Evolutionary conservation across 1,140 invertebrate species (phyloP).

Genomic region (Calosoma granatense): DNA sequence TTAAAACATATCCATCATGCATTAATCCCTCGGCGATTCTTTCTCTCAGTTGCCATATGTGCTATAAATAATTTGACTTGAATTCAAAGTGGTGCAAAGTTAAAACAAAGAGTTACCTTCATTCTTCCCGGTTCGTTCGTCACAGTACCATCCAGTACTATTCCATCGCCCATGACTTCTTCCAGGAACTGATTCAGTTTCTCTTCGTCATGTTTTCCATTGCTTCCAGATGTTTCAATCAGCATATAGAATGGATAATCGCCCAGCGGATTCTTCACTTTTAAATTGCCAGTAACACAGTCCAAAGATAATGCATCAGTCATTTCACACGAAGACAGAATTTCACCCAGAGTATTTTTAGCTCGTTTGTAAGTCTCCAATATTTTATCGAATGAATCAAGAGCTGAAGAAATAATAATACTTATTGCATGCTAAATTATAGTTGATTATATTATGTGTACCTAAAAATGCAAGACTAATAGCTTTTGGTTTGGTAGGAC

Average conservation of each 20-base stretch:
- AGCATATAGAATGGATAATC: conserved; percentile 81
- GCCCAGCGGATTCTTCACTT: conserved; percentile 50
- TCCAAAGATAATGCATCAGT: conserved; percentile 65
- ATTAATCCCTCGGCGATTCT: conserved; percentile 71
- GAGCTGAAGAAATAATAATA: conserved; percentile 41
- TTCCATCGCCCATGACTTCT: conserved; percentile 53
- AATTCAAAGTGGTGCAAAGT: no score
- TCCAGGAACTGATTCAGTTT: conserved; percentile 75
- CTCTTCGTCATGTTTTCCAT: conserved; percentile 71
- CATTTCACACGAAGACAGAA: conserved; percentile 89
- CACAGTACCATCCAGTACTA: conserved; percentile 74
- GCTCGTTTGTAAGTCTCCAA: conserved; percentile 63
- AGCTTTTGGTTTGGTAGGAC: conserved; percentile 68
- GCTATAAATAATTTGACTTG: conserved; percentile 43
- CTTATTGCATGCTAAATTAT: not conserved
- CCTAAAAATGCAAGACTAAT: conserved; percentile 82
- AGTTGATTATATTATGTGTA: conserved; percentile 30
- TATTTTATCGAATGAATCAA: conserved; percentile 65
- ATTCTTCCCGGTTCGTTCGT: conserved; percentile 70
- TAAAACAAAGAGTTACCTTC: conserved; percentile 42
- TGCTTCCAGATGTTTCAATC: conserved; percentile 83
- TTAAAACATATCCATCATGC: conserved; percentile 83
- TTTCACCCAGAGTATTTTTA: conserved; percentile 69
- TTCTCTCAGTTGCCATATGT: conserved; percentile 79
- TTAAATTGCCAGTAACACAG: conserved; percentile 47